Evolutionary conservation across 2,113 vertebrate genomes (phyloP).

Genomic region (Taxidea taxus): DNA sequence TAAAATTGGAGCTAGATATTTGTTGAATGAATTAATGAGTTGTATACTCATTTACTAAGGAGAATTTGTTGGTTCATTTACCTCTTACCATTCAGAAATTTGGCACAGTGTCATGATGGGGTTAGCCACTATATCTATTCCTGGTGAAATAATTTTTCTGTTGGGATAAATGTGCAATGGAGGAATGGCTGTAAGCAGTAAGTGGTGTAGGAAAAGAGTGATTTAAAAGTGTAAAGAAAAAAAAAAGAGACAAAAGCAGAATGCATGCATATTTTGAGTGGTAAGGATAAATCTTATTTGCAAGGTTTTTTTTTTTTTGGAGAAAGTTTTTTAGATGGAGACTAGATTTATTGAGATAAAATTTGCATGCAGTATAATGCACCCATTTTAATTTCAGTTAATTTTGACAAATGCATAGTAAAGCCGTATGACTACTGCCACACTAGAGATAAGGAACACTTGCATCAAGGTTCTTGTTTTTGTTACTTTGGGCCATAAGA

Average conservation of each 20-base stretch:
- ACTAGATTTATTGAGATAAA: neutral
- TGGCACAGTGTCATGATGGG: neutral
- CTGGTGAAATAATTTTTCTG: slow-evolving; percentile 21
- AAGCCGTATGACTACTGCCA: neutral
- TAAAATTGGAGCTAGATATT: neutral
- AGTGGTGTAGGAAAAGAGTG: neutral
- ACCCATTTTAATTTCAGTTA: slow-evolving; percentile 2
- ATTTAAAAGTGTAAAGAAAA: neutral
- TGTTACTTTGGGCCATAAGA: neutral
- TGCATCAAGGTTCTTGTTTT: neutral
- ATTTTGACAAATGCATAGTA: slow-evolving; percentile 2
- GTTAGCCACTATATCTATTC: neutral
- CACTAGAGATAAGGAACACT: neutral
- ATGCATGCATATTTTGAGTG: neutral
- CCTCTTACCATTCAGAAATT: neutral
- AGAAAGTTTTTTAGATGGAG: neutral
- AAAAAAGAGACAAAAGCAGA: neutral
- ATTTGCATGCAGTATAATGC: neutral
- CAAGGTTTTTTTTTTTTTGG: neutral
- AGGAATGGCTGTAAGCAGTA: neutral
- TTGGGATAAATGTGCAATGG: neutral
- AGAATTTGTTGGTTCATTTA: neutral
- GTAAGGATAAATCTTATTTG: neutral
- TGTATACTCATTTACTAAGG: neutral
- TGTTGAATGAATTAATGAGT: neutral